Conservation (phyloP, 2,888 invertebrate species). For the Gasteruption jaculator region DNA sequence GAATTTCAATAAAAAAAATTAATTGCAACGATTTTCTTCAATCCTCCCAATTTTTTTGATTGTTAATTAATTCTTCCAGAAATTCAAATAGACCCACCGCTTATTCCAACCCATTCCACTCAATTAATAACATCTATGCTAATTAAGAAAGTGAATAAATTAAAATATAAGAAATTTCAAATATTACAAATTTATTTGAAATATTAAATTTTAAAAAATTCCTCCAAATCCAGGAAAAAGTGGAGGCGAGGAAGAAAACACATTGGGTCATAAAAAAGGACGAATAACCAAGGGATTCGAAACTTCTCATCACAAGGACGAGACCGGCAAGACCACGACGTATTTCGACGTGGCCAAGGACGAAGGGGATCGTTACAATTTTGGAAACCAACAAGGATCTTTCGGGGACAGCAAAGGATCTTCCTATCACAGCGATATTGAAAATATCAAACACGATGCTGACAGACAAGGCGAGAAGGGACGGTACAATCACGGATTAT, state of each 20-base stretch:
- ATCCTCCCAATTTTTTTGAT: no score
- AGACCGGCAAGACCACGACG: conserved; percentile 62
- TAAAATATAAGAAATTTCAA: background rate
- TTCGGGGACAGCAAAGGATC: conserved; percentile 59
- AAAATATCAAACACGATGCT: conserved; percentile 58
- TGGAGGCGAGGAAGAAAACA: conserved; percentile 57
- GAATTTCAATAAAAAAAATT: no score
- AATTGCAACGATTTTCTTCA: no score
- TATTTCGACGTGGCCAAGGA: conserved; percentile 65
- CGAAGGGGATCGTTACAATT: conserved; percentile 59
- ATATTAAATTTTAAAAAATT: background rate
- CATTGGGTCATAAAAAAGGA: conserved; percentile 62
- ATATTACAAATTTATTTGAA: no score
- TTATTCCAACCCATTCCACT: no score
- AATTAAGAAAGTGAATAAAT: no score
- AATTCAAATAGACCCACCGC: no score
- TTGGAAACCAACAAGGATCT: conserved; percentile 57
- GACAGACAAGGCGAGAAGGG: conserved; percentile 60
- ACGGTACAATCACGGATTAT: conserved; percentile 57
- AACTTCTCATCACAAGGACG: conserved; percentile 63
- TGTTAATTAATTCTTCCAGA: no score
- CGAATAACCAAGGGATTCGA: conserved; percentile 66
- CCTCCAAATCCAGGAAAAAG: conserved; percentile 32
- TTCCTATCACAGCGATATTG: conserved; percentile 60
- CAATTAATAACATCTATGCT: no score